Conservation (phyloP, 2,113 vertebrate species). For the Cebus imitator region DNA sequence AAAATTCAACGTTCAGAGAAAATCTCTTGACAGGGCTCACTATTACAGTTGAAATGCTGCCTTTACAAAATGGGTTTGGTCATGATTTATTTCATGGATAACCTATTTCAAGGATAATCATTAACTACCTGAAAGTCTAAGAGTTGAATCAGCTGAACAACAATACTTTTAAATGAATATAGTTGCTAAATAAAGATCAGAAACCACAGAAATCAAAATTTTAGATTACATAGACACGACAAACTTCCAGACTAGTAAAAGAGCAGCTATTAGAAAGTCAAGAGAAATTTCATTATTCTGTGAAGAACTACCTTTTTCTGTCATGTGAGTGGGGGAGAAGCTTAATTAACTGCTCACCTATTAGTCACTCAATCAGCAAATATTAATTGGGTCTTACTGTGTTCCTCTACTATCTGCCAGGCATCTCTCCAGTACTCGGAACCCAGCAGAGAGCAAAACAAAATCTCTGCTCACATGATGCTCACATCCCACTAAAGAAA, state of each 20-base stretch:
- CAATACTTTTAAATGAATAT: background rate
- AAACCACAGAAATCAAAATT: slow-evolving; percentile 22
- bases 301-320: background rate
- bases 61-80: background rate
- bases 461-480: background rate
- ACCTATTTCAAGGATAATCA: background rate
- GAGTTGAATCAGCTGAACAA: background rate
- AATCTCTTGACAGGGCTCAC: background rate
- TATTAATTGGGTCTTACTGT: background rate
- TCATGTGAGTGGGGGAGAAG: background rate
- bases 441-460: background rate
- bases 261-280: background rate
- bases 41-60: background rate
- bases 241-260: background rate
- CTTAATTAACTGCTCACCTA: background rate
- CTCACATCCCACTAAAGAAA: background rate
- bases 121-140: background rate
- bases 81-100: slow-evolving; percentile 13
- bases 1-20: slow-evolving; percentile 23
- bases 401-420: background rate
- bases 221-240: background rate
- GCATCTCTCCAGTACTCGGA: background rate
- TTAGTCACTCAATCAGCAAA: background rate
- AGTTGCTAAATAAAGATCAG: background rate
- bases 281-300: background rate